Conservation (phyloP, 2,113 vertebrate genomes). For the Prolemur simus region DNA sequence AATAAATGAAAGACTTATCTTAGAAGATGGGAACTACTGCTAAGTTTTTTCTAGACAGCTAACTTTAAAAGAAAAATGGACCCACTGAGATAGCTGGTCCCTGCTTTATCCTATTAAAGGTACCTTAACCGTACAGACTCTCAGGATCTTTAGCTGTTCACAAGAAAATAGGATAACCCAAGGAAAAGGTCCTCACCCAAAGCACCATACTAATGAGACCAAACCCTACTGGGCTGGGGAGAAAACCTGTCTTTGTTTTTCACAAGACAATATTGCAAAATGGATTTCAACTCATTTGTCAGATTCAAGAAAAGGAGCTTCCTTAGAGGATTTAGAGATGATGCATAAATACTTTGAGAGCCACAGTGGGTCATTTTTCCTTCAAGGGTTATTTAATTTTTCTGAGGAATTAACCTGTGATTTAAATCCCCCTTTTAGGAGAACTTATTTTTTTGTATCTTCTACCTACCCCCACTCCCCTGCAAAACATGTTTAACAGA, state of each 20-base stretch:
- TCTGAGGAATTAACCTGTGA: conserved; percentile 17
- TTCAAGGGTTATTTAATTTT: conserved; percentile 34
- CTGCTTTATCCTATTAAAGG: conserved; percentile 40
- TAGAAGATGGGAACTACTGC: not conserved
- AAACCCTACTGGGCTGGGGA: not conserved
- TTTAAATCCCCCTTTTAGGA: conserved; percentile 17
- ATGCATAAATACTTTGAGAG: conserved; percentile 30
- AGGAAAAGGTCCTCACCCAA: not conserved
- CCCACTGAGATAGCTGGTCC: conserved; percentile 53
- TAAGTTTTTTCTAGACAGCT: not conserved
- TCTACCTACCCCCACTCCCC: not conserved
- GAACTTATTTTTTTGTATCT: conserved; percentile 30
- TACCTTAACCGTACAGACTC: not conserved
- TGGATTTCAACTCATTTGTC: not conserved
- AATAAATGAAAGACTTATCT: conserved; percentile 8
- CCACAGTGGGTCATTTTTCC: not conserved
- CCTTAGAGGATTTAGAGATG: conserved; percentile 41
- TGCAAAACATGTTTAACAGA: conserved; percentile 29
- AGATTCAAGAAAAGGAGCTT: not conserved
- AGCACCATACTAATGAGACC: conserved; percentile 18
- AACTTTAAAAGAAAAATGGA: conserved; percentile 57
- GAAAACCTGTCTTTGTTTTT: conserved; percentile 23
- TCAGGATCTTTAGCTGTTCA: not conserved
- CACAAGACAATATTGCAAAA: conserved; percentile 8
- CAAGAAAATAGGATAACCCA: conserved; percentile 1